Evolutionary conservation across 2,888 invertebrate species (phyloP), one percentile per base, ranked within the genome.

Genomic region (Sphaerophoria rueppellii): DNA sequence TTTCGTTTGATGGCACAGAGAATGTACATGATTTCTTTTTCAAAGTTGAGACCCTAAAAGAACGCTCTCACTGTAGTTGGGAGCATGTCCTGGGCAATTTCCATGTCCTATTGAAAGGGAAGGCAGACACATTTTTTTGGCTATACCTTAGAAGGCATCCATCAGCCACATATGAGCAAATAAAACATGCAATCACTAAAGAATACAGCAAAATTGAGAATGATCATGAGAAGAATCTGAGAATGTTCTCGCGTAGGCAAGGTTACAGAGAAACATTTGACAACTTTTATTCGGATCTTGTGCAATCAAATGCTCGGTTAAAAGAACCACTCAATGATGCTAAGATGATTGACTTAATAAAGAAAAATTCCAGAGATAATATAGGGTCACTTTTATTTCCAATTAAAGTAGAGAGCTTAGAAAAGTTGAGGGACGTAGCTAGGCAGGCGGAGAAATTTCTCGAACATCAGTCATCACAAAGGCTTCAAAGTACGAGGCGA

Each of bases 21-120:
- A 52, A 61, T 7, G 32, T 58, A 0, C 40, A 60, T 46, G 69
- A 69, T 9, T 70, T 70, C n/a, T 6, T 34, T 12, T 58, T 69
- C 9, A 70, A 70, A 5, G 48, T 70, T 9, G 70, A 70, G 14
- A 70, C 57, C 0, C 9, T 70, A 12, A 46, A 35, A 5, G 48
- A 57, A 37, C 34, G 57, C 2, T 55, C 34, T 0, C 9, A 35
- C 9, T 57, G 57, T 6, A 57, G 55, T 5, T 55, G 69, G 46
- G n/a, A 55, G 6, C 54, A 57, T 57, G 46, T 70, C 4, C 16
- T 70, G 5, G 48, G 57, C 1, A 48, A 57, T 7, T 48, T 70
- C 11, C 14, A 70, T n/a, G 57, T 57, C 11, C 35, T 70, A 4
- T 11, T 70, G 4, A 70, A 57, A 57, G 46, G 70, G 1, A 57